phyloP scores from a whole-genome alignment of 2,113 vertebrate genomes.

The Myocastor coypus region DNA sequence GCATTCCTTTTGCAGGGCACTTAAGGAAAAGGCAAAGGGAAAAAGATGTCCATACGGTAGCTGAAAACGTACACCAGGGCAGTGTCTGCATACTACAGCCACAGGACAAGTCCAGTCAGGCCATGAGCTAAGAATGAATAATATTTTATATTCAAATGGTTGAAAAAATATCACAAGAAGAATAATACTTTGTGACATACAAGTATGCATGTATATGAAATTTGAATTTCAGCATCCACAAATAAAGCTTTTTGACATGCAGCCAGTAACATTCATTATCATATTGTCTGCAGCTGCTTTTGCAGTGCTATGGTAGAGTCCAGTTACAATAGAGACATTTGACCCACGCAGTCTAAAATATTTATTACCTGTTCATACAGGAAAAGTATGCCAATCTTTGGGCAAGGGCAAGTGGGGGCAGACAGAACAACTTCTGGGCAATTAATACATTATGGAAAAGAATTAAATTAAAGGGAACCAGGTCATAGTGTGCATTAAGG shows the following conservation, averaged over 20 bases:
- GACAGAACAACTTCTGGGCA: conserved; percentile 25
- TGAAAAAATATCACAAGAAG: not conserved
- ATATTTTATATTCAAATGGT: not conserved
- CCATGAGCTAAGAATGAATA: not conserved
- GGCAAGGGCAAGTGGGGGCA: not conserved
- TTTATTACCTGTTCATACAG: not conserved
- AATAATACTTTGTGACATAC: not conserved
- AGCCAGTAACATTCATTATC: not conserved
- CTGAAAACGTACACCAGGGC: not conserved
- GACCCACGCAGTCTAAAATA: not conserved
- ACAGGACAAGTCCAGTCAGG: not conserved
- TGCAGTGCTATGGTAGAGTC: not conserved
- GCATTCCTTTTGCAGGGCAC: not conserved
- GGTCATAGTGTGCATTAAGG: not conserved
- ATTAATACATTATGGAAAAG: not conserved
- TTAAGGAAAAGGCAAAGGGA: not conserved
- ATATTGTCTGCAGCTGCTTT: not conserved
- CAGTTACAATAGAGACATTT: not conserved
- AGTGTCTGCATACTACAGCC: not conserved
- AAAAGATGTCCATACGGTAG: not conserved
- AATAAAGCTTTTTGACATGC: conserved; percentile 9
- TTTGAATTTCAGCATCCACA: not conserved
- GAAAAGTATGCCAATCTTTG: conserved; percentile 30
- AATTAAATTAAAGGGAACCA: not conserved
- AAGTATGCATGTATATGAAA: not conserved